Percentiles rank a stretch among this genome's conserved stretches.
These are phyloP conservation scores for Mystacides longicornis DNA, from an alignment of 2,888 invertebrate species.

Conservation along the genomic window DNA sequence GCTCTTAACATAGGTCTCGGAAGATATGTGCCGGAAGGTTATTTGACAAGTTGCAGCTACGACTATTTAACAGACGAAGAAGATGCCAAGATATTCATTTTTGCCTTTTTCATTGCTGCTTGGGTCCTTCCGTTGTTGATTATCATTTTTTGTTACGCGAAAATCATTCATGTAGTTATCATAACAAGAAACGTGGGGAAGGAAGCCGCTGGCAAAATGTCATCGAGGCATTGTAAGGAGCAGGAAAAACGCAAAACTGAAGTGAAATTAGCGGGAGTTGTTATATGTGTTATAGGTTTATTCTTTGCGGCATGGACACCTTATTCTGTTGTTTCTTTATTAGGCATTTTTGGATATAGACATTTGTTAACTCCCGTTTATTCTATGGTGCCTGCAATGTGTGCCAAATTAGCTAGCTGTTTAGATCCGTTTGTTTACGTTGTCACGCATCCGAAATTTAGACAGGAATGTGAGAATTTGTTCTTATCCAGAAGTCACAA, in stretches of 20 bases:
- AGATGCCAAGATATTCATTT: slow-evolving; percentile 59
- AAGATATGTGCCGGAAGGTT: slow-evolving; percentile 76
- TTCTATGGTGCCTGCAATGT: slow-evolving; percentile 71
- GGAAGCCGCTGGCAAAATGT: slow-evolving; percentile 43
- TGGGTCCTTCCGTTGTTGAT: slow-evolving; percentile 65
- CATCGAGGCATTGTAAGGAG: slow-evolving; percentile 51
- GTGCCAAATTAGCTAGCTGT: slow-evolving; percentile 75
- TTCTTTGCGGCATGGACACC: slow-evolving; percentile 82
- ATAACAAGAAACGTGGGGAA: slow-evolving; percentile 43
- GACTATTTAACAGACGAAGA: slow-evolving; percentile 68
- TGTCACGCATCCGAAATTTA: slow-evolving; percentile 70
- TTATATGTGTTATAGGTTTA: slow-evolving; percentile 60
- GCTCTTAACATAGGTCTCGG: slow-evolving; percentile 63
- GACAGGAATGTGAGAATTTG: slow-evolving; percentile 50
- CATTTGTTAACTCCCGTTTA: slow-evolving; percentile 58
- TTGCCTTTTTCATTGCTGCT: slow-evolving; percentile 66
- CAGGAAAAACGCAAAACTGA: slow-evolving; percentile 64
- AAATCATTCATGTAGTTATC: slow-evolving; percentile 59
- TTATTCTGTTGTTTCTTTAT: slow-evolving; percentile 65
- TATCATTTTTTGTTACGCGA: slow-evolving; percentile 66
- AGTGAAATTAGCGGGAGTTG: slow-evolving; percentile 59
- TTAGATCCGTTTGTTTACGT: slow-evolving; percentile 76
- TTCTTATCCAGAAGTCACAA: slow-evolving; percentile 39
- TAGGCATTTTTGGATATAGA: slow-evolving; percentile 62
- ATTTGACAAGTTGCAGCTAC: slow-evolving; percentile 77